Evolutionary conservation across 2,797 vertebrate genomes (phyloP), one percentile per base, ranked within the genome.

Genomic region (Zalophus californianus): DNA sequence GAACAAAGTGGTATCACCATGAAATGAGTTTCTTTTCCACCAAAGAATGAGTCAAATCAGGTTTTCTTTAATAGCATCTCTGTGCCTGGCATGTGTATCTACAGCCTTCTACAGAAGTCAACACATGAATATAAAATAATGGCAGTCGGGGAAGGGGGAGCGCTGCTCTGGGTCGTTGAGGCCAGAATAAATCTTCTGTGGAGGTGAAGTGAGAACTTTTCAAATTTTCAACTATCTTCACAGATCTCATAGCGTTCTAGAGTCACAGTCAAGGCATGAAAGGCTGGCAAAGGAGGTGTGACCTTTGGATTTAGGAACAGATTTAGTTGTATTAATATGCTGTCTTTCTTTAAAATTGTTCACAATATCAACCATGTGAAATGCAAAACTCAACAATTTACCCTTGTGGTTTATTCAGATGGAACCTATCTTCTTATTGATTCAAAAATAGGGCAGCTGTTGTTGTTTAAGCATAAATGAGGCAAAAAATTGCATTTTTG

Each of bases 391-490:
- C 1, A 18, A 44, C 13, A 60, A 2, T 60, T 41, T 91, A 79
- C 35, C 21, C 7, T 80, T 68, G 62, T 79, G 15, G 27, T 56
- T 94, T 92, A 70, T 64, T 82, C 62, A 78, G 75, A 68, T 23
- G 41, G 89, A 86, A 60, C 1, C n/a, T 60, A 12, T 41, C 21
- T 50, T 41, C 48, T 56, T 52, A 75, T 84, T 87, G 68, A 93
- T 88, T 88, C 0, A 84, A 86, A 38, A 56, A 48, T 20, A 23
- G 7, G 18, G 27, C 27, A 54, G 6, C 85, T 87, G 6, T 52
- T 95, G 89, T n/a, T 93, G 91, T n/a, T 32, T 64, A 93, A 73
- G 56, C 7, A n/a, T n/a, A 73, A 90, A 79, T 82, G 44, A 89
- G n/a, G 52, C n/a, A 10, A 64, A 79, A 95, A 91, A 86, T 82